Base-by-base conservation (phyloP, 2,113 vertebrate genomes). In the Hydrochoerus hydrochaeris region DNA sequence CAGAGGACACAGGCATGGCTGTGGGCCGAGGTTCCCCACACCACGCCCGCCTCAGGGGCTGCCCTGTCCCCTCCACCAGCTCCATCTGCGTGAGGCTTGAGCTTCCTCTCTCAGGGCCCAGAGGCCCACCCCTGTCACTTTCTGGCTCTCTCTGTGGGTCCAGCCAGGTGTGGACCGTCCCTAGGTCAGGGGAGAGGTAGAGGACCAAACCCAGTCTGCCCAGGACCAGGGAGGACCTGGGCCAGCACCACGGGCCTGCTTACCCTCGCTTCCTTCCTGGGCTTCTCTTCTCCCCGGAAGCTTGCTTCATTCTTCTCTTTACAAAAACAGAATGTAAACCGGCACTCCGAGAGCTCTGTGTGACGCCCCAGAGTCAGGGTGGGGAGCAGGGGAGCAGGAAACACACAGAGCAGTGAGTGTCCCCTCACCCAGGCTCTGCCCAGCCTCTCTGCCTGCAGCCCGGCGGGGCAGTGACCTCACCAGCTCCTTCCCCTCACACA, bases 231-330 rank as follows among this genome's bases (percentile, higher is more conserved):
- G 11, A 44, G 75, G 32, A 32, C 16, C 41, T 13, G 60, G 54
- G 4, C 13, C 19, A 0, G 5, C 1, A 2, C 3, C 1, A 7
- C 44, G 35, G 20, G 6, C 1, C 32, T 20, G 0, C 8, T 26
- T 3, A 30, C 22, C 8, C 0, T 6, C 44, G 13, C 7, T 30
- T 20, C 14, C 7, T 19, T 75, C 81, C 32, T 2, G 9, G n/a
- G n/a, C 0, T 54, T 19, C n/a, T 41, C 24, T 65, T 77, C 26
- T 54, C 26, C 6, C 9, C 67, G 24, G 6, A 62, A 62, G 12
- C 28, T 38, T 1, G 0, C 14, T 62, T 20, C 52, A 32, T 32
- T 62, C 41, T 75, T 19, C 49, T 78, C 60, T 85, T 49, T 78
- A 16, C 38, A 35, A 86, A 97, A 89, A 10, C 73, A 93, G 65